phyloP scores from a whole-genome alignment of 2,113 vertebrate species.

The Bathybates hornii region DNA sequence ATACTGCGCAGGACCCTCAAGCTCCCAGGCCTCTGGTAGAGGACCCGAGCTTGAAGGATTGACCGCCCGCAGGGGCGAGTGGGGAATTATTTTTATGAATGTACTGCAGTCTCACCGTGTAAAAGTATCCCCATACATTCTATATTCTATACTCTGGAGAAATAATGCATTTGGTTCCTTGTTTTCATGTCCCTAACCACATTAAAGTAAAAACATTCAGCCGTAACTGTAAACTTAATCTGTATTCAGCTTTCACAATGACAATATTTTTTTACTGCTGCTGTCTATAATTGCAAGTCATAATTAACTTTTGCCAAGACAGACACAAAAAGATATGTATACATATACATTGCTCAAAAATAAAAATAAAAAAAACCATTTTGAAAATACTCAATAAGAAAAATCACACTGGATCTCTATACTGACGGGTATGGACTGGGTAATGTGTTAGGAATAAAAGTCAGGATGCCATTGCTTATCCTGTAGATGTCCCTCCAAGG shows the following conservation, averaged over 20 bases:
- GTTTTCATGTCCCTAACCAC: not conserved
- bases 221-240: not conserved
- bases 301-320: constrained; percentile 13
- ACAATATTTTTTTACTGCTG: not conserved
- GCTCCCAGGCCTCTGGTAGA: too few species aligned
- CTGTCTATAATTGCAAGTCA: constrained; percentile 27
- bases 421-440: not conserved
- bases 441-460: not conserved
- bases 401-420: not conserved
- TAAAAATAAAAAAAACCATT: rapidly evolving
- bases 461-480: not conserved
- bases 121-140: not conserved
- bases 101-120: not conserved
- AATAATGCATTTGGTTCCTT: not conserved
- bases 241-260: not conserved
- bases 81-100: too few species aligned
- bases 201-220: not conserved
- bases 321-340: not conserved
- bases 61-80: too few species aligned
- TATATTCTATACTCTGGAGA: not conserved
- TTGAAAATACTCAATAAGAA: not conserved
- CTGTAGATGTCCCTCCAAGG: not conserved
- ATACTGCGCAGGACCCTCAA: too few species aligned
- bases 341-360: not conserved
- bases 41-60: too few species aligned